Base-by-base conservation (phyloP, 2,888 invertebrate species). In the Ethmia dodecea region DNA sequence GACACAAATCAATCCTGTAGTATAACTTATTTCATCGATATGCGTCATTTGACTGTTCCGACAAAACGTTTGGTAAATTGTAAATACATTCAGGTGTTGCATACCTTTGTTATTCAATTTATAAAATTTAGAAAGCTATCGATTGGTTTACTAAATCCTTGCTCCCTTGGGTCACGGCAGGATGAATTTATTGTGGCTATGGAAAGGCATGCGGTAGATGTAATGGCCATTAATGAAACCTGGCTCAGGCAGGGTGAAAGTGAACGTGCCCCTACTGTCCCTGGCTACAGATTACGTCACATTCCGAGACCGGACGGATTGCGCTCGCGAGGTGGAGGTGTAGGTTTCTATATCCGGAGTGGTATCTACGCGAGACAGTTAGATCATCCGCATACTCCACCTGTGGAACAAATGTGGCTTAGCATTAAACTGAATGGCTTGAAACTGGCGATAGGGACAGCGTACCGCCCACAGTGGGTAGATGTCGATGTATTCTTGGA, bases 381-480 rank as follows among this genome's bases (percentile, higher is more conserved):
- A 9, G n/a, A 14, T 2, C 28, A 28, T 10, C 37, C 37, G 15
- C 11, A 10, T 8, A 29, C 29, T 4, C 3, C 28, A 14, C 15
- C 13, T 11, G 32, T 37, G 9, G 31, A 37, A n/a, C 36, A 37
- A 16, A 28, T 37, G 24, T 37, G 32, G 32, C 13, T 37, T 11
- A 12, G 26, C 15, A 4, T 32, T 14, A 12, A 22, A 6, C 3
- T 28, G 8, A 10, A 27, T 6, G 16, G 27, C 13, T 5, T 9
- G 8, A 29, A 35, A 8, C 5, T 35, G 6, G 25, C 28, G 22
- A 26, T 38, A 10, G 34, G 38, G 24, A 38, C 38, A 0, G 38
- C 38, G 4, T 33, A 38, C 13, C 12, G 38, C 9, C 38, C 38
- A 1, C 29, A 14, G 5, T 35, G 35, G 35, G 14, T 26, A 13